phyloP scores from a whole-genome alignment of 2,113 vertebrate genomes.

The Ramphastos sulfuratus region DNA sequence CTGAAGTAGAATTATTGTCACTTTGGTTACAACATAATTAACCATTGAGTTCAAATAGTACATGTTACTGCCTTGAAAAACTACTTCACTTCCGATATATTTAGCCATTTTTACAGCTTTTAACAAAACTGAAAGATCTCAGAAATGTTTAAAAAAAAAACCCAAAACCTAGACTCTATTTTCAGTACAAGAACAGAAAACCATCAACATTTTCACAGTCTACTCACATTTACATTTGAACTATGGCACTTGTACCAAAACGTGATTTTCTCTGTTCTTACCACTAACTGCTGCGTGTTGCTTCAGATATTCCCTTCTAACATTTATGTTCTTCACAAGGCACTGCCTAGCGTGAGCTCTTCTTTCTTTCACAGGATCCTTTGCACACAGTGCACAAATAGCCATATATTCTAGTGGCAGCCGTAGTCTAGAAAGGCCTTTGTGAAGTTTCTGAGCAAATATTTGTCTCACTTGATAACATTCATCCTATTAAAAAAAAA shows the following conservation, averaged over 20 bases:
- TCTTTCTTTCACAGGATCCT: slow-evolving; percentile 97
- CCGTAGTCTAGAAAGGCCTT: slow-evolving; percentile 92
- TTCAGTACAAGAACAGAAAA: not conserved
- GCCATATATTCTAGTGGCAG: slow-evolving; percentile 98
- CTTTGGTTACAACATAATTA: not conserved
- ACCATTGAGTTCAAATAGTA: not conserved
- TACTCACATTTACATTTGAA: not conserved
- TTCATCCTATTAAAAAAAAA: slow-evolving; percentile 83
- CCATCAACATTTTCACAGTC: not conserved
- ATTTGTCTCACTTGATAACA: slow-evolving; percentile 98
- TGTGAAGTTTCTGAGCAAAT: slow-evolving; percentile 97
- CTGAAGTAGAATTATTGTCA: not conserved
- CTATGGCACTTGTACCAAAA: not conserved
- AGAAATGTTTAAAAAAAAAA: not conserved
- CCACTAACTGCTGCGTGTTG: slow-evolving; percentile 97
- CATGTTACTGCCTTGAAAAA: not conserved
- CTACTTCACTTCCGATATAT: not conserved
- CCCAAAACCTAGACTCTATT: not conserved
- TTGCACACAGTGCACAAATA: slow-evolving; percentile 95
- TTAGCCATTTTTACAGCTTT: not conserved
- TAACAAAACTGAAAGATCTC: not conserved
- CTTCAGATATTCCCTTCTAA: slow-evolving; percentile 95
- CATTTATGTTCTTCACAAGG: slow-evolving; percentile 97
- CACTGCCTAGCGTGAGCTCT: slow-evolving; percentile 96
- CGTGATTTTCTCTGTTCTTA: slow-evolving; percentile 67